Evolutionary conservation across 1,140 invertebrate species (phyloP).

Genomic region (Amyelois transitella): DNA sequence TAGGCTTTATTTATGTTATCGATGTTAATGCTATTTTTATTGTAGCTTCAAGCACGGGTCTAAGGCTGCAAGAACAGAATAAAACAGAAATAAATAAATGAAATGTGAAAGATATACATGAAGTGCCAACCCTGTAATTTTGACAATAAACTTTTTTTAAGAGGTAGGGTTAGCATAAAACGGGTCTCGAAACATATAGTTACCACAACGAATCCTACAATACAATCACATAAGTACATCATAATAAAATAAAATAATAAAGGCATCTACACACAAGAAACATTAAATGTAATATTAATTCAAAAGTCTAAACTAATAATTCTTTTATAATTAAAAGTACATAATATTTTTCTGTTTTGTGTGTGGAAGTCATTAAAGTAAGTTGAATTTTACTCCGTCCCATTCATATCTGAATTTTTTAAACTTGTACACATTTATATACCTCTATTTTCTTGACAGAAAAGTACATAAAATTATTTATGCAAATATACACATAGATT

Average conservation of each 20-base stretch:
- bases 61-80: conserved; percentile 43
- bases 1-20: conserved; percentile 36
- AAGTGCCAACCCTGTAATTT: conserved; percentile 26
- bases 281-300: background rate
- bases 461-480: too few relatives aligned
- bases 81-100: too few relatives aligned
- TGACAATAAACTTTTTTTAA: background rate
- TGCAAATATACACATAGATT: conserved; percentile 24
- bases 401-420: conserved; percentile 12
- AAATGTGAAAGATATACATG: too few relatives aligned
- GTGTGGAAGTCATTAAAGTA: conserved; percentile 25
- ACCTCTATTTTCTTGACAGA: background rate
- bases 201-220: conserved; percentile 61
- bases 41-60: conserved; percentile 44
- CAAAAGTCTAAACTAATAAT: too few relatives aligned
- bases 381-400: conserved; percentile 34
- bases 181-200: conserved; percentile 66
- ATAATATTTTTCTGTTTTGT: conserved; percentile 11
- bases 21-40: conserved; percentile 38
- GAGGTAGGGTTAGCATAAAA: conserved; percentile 39
- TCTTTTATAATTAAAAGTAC: conserved; percentile 3
- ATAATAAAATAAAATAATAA: conserved; percentile 14
- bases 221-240: background rate
- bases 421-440: too few relatives aligned
- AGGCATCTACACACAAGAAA: conserved; percentile 20